phyloP scores from a whole-genome alignment of 2,113 vertebrate genomes.

The Mesitornis unicolor region DNA sequence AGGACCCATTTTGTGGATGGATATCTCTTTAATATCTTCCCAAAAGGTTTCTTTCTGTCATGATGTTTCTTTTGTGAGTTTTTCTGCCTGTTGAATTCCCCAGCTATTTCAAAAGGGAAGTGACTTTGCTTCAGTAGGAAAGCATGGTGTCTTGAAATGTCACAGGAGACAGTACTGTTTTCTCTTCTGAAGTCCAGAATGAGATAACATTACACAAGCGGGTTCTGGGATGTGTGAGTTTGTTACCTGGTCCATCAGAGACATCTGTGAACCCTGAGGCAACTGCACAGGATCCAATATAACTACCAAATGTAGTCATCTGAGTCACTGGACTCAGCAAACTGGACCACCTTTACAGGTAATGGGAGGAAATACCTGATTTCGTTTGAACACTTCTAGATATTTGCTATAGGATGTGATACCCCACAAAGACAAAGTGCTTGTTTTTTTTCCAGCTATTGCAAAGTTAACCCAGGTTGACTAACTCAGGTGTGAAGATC shows the following conservation, averaged over 20 bases:
- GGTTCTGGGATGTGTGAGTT: background rate
- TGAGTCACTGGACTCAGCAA: background rate
- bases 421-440: background rate
- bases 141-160: rapidly evolving
- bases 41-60: background rate
- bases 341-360: background rate
- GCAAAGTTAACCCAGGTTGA: background rate
- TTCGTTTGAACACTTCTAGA: background rate
- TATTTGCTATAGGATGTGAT: background rate
- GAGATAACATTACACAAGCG: background rate
- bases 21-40: background rate
- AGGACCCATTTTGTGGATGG: background rate
- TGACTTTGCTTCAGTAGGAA: background rate
- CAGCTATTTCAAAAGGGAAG: background rate
- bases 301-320: background rate
- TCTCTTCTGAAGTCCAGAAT: background rate
- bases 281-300: background rate
- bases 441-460: background rate
- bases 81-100: background rate
- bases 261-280: background rate
- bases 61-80: background rate
- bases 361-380: background rate
- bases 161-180: background rate
- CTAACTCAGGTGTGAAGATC: background rate
- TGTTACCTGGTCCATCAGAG: background rate